Evolutionary conservation across 2,888 invertebrate species (phyloP).

Genomic region (Parasteatoda lunata): DNA sequence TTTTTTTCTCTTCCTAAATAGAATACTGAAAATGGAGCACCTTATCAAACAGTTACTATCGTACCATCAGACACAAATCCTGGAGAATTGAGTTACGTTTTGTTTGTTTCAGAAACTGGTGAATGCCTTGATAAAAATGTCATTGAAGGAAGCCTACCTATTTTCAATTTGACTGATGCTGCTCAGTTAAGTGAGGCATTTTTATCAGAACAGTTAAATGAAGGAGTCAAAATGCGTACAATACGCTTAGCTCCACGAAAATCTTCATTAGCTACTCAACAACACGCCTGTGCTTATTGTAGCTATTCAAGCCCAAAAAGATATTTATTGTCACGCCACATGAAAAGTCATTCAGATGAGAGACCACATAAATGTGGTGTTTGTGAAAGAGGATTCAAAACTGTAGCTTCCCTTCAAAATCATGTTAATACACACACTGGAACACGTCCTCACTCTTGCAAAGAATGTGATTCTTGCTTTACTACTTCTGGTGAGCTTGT

Average conservation of each 20-base stretch:
- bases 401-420: conserved; percentile 91
- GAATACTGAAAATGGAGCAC: conserved; percentile 76
- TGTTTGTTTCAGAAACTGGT: conserved; percentile 84
- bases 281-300: conserved; percentile 91
- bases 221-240: conserved; percentile 71
- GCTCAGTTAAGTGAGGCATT: conserved; percentile 75
- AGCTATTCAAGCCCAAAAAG: conserved; percentile 92
- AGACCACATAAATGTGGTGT: conserved; percentile 93
- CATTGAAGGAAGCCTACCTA: conserved; percentile 79
- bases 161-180: conserved; percentile 84
- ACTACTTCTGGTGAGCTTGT: conserved; percentile 83
- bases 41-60: conserved; percentile 87
- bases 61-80: conserved; percentile 85
- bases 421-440: conserved; percentile 98
- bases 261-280: conserved; percentile 80
- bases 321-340: conserved; percentile 91
- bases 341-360: conserved; percentile 96
- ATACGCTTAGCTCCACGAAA: conserved; percentile 80
- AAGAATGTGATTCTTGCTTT: conserved; percentile 89
- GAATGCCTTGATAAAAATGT: conserved; percentile 74
- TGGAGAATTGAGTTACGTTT: conserved; percentile 89
- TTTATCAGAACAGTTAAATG: conserved; percentile 76
- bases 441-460: conserved; percentile 91
- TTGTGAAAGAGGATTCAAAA: conserved; percentile 96
- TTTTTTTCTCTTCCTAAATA: conserved; percentile 10